A percentile compares a stretch with the other conserved stretches of the same genome.
Evolutionary conservation across 2,888 invertebrate genomes (phyloP).

Genomic region (Pyrrhia umbra): DNA sequence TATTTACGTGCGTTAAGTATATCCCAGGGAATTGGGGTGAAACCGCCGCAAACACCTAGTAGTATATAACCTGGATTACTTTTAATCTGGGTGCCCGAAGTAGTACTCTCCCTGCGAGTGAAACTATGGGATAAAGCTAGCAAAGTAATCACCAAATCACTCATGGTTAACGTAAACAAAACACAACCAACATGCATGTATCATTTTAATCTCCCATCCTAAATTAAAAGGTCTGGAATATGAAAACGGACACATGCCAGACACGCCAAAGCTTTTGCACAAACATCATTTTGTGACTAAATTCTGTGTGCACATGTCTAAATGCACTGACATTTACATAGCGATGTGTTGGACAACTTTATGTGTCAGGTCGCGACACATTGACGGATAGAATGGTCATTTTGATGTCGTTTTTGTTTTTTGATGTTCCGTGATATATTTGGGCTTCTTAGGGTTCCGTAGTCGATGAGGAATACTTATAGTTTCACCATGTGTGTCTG

Average conservation of each 20-base stretch:
- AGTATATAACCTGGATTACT: no score
- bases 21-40: no score
- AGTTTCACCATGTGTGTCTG: no score
- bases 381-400: slow-evolving; percentile 2
- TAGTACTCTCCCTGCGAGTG: no score
- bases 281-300: slow-evolving; percentile 64
- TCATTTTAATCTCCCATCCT: slow-evolving; percentile 23
- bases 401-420: neutral
- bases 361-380: slow-evolving; percentile 24
- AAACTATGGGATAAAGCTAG: no score
- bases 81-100: no score
- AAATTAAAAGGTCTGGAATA: slow-evolving; percentile 42
- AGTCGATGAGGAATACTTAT: no score
- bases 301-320: slow-evolving; percentile 53
- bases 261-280: slow-evolving; percentile 56
- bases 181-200: neutral
- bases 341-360: slow-evolving; percentile 30
- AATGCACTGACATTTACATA: slow-evolving; percentile 49
- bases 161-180: neutral
- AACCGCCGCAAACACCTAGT: no score
- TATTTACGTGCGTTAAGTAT: no score
- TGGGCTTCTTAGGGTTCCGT: neutral
- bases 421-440: neutral
- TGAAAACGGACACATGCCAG: slow-evolving; percentile 30
- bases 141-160: no score